A percentile compares a stretch with the other conserved stretches of the same genome.
These are phyloP conservation scores for Ypsolopha scabrella DNA, from an alignment of 2,888 invertebrate genomes.

Conservation along the genomic window DNA sequence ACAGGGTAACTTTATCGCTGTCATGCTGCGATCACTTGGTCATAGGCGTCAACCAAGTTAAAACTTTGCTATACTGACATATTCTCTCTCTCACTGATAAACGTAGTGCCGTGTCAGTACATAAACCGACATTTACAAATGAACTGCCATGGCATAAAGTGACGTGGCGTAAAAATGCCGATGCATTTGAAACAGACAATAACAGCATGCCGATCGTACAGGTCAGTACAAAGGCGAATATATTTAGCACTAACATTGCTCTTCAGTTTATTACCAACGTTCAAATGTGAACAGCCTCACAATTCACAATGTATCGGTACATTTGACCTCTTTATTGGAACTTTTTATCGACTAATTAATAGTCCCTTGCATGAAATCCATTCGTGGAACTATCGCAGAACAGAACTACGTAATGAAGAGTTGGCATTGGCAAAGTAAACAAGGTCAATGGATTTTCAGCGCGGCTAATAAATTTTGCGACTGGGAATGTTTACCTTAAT, in stretches of 20 bases:
- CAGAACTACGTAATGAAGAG: constrained; percentile 4
- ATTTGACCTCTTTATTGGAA: constrained; percentile 48
- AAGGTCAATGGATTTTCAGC: constrained; percentile 15
- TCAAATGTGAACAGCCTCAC: constrained; percentile 1
- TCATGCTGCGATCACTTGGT: no score
- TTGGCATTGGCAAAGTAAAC: constrained; percentile 15
- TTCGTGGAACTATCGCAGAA: constrained; percentile 9
- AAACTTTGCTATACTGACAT: no score
- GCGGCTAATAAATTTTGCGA: background rate
- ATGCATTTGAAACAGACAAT: background rate
- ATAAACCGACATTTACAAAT: no score
- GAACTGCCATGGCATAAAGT: no score
- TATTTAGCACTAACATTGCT: constrained; percentile 10
- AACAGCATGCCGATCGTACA: constrained; percentile 1
- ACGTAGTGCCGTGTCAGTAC: no score
- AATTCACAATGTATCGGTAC: constrained; percentile 18
- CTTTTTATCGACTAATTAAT: constrained; percentile 29
- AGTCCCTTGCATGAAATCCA: constrained; percentile 17
- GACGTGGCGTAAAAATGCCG: background rate
- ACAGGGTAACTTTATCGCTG: no score
- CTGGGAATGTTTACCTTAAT: no score
- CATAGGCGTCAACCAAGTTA: no score
- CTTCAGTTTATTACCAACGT: background rate
- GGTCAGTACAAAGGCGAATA: constrained; percentile 9
- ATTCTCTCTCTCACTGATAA: no score